Percentiles rank a stretch among this genome's conserved stretches.
Evolutionary conservation across 2,797 vertebrate genomes (phyloP).

Genomic region (Neosilurus hyrtlii): DNA sequence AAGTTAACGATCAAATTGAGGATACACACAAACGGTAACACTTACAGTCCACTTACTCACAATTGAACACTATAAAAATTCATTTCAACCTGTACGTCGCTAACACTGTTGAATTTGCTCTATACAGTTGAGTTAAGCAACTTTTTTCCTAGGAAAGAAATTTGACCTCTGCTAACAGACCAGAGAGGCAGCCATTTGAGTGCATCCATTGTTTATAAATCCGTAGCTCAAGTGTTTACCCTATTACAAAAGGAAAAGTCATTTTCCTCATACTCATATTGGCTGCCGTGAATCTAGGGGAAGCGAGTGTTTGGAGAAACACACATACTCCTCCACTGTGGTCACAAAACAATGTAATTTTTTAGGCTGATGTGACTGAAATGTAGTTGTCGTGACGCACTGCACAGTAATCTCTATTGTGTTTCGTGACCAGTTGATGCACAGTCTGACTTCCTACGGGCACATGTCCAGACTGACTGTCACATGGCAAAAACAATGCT

Average conservation of each 20-base stretch:
- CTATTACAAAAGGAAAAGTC: slow-evolving; percentile 45
- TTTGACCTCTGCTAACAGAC: slow-evolving; percentile 43
- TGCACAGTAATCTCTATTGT: slow-evolving; percentile 51
- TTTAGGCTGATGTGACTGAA: slow-evolving; percentile 40
- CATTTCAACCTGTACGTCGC: neutral
- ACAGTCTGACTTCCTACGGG: slow-evolving; percentile 46
- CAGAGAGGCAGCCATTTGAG: slow-evolving; percentile 33
- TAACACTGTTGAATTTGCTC: neutral
- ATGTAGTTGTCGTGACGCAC: slow-evolving; percentile 47
- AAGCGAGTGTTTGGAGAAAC: slow-evolving; percentile 42
- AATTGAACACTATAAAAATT: neutral
- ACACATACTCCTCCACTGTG: slow-evolving; percentile 26
- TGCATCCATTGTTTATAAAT: slow-evolving; percentile 56
- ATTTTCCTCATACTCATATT: slow-evolving; percentile 47
- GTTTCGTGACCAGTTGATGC: slow-evolving; percentile 50
- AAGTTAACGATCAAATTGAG: neutral
- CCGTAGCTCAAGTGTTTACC: slow-evolving; percentile 52
- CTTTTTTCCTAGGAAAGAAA: neutral
- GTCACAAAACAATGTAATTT: slow-evolving; percentile 32
- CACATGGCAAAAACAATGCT: slow-evolving; percentile 32
- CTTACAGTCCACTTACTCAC: neutral
- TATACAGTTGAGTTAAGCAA: neutral
- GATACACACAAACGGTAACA: neutral
- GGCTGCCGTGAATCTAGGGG: slow-evolving; percentile 38
- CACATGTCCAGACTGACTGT: slow-evolving; percentile 44